Evolutionary conservation across 1,140 invertebrate genomes (phyloP).

Genomic region (Calycopis cecrops): DNA sequence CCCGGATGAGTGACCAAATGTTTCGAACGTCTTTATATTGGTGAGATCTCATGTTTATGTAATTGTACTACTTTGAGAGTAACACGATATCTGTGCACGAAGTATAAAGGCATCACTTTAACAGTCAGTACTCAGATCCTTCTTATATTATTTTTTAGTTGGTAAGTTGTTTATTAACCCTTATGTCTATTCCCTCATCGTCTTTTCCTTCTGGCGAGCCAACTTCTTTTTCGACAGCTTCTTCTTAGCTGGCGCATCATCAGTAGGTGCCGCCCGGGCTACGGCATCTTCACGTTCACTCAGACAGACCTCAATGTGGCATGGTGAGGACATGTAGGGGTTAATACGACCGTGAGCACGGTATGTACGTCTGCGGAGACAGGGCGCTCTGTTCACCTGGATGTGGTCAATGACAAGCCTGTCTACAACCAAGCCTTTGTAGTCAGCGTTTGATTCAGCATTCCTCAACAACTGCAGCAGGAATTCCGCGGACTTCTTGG

Average conservation of each 20-base stretch:
- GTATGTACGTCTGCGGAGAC: constrained; percentile 97
- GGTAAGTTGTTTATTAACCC: constrained; percentile 60
- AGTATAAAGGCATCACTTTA: too few relatives aligned
- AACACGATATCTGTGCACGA: too few relatives aligned
- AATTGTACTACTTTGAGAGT: too few relatives aligned
- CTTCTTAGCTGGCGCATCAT: constrained; percentile 90
- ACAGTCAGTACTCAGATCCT: neutral
- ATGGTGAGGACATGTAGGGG: constrained; percentile 99
- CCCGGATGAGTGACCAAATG: too few relatives aligned
- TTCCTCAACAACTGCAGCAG: constrained; percentile 97
- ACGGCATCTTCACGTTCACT: constrained; percentile 97
- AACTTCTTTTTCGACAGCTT: constrained; percentile 95
- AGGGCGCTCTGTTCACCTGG: constrained; percentile 96
- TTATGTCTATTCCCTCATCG: constrained; percentile 83
- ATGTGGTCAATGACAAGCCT: constrained; percentile 98
- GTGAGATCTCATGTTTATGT: too few relatives aligned
- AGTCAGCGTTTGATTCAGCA: constrained; percentile 99
- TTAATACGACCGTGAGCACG: constrained; percentile 99
- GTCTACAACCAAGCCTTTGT: constrained; percentile 97
- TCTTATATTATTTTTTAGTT: constrained; percentile 10
- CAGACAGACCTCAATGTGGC: constrained; percentile 98
- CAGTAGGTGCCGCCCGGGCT: constrained; percentile 88
- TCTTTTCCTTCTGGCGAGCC: constrained; percentile 89
- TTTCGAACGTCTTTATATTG: too few relatives aligned
- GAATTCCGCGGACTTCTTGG: constrained; percentile 99